Conservation (phyloP, 2,797 vertebrate genomes). For the Onychomys leucogaster region DNA sequence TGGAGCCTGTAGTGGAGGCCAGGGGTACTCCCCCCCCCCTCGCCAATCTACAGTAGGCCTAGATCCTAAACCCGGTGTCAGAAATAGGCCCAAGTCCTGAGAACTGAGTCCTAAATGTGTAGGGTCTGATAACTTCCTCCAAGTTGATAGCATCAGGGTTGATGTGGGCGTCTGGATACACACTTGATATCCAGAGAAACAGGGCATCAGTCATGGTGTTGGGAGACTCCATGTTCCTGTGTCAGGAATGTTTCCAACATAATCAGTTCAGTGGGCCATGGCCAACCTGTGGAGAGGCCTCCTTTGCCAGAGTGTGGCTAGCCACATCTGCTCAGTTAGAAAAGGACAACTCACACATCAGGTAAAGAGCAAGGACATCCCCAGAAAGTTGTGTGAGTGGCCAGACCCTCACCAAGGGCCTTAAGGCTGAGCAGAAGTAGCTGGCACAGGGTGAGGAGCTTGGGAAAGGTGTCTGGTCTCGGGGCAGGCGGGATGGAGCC, state of each 20-base stretch:
- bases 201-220: not conserved
- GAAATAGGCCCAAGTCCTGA: not conserved
- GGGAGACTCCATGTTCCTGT: not conserved
- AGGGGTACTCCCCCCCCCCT: not conserved
- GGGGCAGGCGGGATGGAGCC: accelerated
- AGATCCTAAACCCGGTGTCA: not conserved
- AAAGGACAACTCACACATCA: not conserved
- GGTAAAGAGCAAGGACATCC: accelerated
- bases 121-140: not conserved
- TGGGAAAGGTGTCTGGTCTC: not conserved
- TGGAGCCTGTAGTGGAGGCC: not conserved
- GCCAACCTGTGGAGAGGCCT: not conserved
- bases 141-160: not conserved
- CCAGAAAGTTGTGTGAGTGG: not conserved
- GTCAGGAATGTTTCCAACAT: not conserved
- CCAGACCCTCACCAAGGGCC: not conserved
- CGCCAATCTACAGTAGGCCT: not conserved
- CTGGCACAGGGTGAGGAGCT: not conserved
- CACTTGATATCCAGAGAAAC: not conserved
- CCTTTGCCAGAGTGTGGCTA: not conserved
- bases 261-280: not conserved
- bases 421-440: not conserved
- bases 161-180: not conserved
- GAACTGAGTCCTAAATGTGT: not conserved
- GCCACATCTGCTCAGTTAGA: not conserved